These are phyloP conservation scores for Apogon hyalosoma DNA, from an alignment of 2,797 vertebrate species.

Conservation along the genomic window DNA sequence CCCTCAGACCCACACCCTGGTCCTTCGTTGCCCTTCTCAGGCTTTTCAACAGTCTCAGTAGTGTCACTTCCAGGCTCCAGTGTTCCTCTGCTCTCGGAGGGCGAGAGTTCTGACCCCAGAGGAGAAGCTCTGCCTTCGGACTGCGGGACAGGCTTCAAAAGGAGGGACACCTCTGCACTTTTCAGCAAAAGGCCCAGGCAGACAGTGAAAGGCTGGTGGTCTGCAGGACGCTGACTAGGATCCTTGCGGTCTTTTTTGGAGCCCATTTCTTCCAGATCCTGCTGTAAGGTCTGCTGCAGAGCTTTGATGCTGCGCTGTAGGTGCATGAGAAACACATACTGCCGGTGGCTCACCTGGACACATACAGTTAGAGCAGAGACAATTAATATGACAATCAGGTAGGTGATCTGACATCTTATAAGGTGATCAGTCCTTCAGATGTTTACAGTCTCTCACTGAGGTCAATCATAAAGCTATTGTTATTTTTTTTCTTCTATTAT, in stretches of 20 bases:
- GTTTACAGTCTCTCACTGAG: too few relatives aligned
- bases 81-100: constrained; percentile 85
- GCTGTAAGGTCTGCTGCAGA: constrained; percentile 91
- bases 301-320: constrained; percentile 93
- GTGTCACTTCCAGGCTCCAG: constrained; percentile 81
- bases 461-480: too few relatives aligned
- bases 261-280: constrained; percentile 88
- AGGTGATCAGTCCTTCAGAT: too few relatives aligned
- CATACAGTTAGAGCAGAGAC: background rate
- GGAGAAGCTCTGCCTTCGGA: constrained; percentile 79
- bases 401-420: too few relatives aligned
- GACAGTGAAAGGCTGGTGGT: constrained; percentile 81
- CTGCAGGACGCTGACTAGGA: constrained; percentile 30
- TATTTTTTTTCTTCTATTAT: too few relatives aligned
- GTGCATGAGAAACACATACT: constrained; percentile 92
- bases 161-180: constrained; percentile 92
- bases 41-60: constrained; percentile 48
- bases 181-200: constrained; percentile 91
- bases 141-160: constrained; percentile 90
- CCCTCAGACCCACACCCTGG: constrained; percentile 25
- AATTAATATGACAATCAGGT: background rate
- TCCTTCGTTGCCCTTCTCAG: constrained; percentile 68
- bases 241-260: constrained; percentile 70
- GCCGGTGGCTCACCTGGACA: constrained; percentile 91
- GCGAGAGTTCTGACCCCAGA: constrained; percentile 83